Conservation (phyloP, 2,797 vertebrate species). For the Macroramphosus scolopax region DNA sequence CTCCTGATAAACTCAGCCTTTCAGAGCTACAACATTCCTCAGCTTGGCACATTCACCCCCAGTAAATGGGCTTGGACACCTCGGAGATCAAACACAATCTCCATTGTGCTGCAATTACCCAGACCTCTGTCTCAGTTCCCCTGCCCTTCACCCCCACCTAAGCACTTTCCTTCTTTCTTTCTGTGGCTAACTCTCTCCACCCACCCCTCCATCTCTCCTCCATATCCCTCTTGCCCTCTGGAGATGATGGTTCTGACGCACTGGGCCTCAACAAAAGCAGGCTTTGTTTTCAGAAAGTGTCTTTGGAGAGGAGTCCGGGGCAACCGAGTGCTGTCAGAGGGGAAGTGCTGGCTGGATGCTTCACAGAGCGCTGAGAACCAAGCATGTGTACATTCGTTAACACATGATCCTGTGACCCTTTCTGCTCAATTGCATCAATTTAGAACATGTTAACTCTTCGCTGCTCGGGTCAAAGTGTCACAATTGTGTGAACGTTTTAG, state of each 20-base stretch:
- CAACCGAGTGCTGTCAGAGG: constrained; percentile 73
- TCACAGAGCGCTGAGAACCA: constrained; percentile 70
- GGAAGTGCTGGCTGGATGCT: constrained; percentile 75
- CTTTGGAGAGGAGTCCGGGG: constrained; percentile 69
- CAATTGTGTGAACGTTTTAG: constrained; percentile 39
- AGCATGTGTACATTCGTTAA: constrained; percentile 77
- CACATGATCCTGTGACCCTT: constrained; percentile 74
- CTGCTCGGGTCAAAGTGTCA: constrained; percentile 63
- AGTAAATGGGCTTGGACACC: constrained; percentile 79
- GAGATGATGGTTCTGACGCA: constrained; percentile 76
- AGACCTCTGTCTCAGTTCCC: constrained; percentile 74
- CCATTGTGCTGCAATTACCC: constrained; percentile 83
- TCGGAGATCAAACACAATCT: constrained; percentile 83
- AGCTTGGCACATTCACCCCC: constrained; percentile 76
- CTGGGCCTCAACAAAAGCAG: constrained; percentile 77
- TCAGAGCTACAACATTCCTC: constrained; percentile 75
- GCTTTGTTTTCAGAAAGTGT: constrained; percentile 78
- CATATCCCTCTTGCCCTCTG: constrained; percentile 65
- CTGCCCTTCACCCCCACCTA: constrained; percentile 71
- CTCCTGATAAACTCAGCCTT: constrained; percentile 79
- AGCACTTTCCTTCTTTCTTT: constrained; percentile 50
- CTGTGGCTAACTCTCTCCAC: constrained; percentile 54
- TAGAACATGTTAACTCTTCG: constrained; percentile 69
- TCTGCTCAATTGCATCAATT: constrained; percentile 73
- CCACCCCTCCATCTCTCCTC: constrained; percentile 59